Percentiles rank a stretch among this genome's conserved stretches.
Conservation (phyloP, 2,113 vertebrate genomes). For the Mobula hypostoma region DNA sequence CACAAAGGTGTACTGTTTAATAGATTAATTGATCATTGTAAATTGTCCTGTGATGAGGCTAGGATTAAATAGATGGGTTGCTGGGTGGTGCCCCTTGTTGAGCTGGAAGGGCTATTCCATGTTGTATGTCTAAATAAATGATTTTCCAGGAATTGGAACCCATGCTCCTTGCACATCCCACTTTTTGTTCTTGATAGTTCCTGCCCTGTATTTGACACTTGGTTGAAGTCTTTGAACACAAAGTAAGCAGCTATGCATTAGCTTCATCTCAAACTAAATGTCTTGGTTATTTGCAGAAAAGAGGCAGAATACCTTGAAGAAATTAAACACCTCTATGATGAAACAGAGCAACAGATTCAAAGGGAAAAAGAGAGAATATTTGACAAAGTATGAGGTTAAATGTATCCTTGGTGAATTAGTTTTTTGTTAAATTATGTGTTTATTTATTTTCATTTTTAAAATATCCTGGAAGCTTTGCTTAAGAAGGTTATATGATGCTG, state of each 20-base stretch:
- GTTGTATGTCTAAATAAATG: no score
- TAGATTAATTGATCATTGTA: no score
- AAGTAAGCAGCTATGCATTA: no score
- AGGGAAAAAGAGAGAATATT: conserved; percentile 78
- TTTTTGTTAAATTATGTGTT: not conserved
- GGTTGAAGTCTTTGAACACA: not conserved
- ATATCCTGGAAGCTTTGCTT: not conserved
- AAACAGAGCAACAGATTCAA: conserved; percentile 93
- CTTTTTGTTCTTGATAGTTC: not conserved
- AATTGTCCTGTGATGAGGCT: no score
- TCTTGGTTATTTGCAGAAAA: conserved; percentile 60
- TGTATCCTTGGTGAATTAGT: not conserved
- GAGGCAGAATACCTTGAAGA: conserved; percentile 74
- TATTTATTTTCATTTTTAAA: not conserved
- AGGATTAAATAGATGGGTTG: no score
- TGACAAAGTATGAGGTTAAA: not conserved
- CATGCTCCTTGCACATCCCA: no score
- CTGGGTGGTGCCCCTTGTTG: no score
- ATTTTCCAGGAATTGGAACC: not conserved
- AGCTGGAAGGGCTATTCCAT: no score
- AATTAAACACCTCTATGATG: conserved; percentile 80
- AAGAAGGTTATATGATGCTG: not conserved
- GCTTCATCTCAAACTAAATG: not conserved
- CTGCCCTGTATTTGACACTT: not conserved
- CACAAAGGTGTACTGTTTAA: no score